Evolutionary conservation across 1,140 invertebrate species (phyloP).

Genomic region (Bombyx mandarina): DNA sequence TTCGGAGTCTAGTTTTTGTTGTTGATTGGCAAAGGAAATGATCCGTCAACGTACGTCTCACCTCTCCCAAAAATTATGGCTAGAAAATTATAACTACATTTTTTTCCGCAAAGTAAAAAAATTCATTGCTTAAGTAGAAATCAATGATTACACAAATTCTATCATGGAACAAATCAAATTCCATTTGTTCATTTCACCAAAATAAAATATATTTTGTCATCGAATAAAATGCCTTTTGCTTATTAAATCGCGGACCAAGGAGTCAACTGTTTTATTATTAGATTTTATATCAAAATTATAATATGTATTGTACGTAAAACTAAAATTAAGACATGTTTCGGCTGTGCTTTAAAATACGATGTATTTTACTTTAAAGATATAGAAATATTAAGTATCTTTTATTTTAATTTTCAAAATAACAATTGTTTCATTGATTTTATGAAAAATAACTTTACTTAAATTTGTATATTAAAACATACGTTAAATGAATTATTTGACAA

Average conservation of each 20-base stretch:
- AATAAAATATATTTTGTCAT: slow-evolving; percentile 8
- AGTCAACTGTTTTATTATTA: slow-evolving; percentile 55
- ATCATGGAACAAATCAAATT: background rate
- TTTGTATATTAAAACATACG: background rate
- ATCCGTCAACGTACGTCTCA: no score
- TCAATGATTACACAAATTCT: background rate
- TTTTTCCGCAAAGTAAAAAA: background rate
- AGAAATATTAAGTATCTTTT: background rate
- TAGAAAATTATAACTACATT: background rate
- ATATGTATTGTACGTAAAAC: slow-evolving; percentile 38
- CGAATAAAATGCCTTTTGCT: slow-evolving; percentile 54
- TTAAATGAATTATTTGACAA: background rate
- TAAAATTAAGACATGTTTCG: background rate
- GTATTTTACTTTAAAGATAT: background rate
- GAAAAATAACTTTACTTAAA: background rate
- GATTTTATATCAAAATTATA: slow-evolving; percentile 41
- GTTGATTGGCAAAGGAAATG: no score
- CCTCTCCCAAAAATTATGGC: no score
- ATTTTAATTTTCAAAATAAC: background rate
- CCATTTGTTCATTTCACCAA: background rate
- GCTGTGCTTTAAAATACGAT: background rate
- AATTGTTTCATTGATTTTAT: background rate
- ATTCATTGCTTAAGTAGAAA: background rate
- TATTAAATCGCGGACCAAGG: slow-evolving; percentile 62
- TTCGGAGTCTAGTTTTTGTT: no score